Conservation (phyloP, 1,140 invertebrate species). For the Ips typographus region DNA sequence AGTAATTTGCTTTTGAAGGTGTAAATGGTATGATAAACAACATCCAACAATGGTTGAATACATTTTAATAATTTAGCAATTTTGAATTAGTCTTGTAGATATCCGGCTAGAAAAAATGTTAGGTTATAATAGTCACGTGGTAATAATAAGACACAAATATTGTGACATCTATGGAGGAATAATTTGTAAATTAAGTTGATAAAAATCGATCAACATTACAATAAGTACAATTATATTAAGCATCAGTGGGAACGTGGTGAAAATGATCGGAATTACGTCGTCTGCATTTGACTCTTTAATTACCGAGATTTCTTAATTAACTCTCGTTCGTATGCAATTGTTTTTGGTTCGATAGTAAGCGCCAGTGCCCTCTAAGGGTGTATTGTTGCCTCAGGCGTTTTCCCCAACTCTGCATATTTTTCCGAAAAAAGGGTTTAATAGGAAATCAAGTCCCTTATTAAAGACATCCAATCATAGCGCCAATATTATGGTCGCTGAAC, state of each 20-base stretch:
- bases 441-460: slow-evolving; percentile 17
- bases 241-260: background rate
- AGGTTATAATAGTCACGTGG: too few relatives aligned
- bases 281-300: slow-evolving; percentile 38
- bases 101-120: too few relatives aligned
- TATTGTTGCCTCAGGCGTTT: slow-evolving; percentile 23
- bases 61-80: too few relatives aligned
- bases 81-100: too few relatives aligned
- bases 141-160: too few relatives aligned
- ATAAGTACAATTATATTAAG: too few relatives aligned
- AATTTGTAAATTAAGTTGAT: too few relatives aligned
- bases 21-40: too few relatives aligned
- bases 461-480: slow-evolving; percentile 12
- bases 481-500: slow-evolving; percentile 6
- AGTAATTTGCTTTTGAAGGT: too few relatives aligned
- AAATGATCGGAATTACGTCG: background rate
- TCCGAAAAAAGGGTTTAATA: slow-evolving; percentile 12
- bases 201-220: too few relatives aligned
- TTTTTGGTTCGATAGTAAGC: slow-evolving; percentile 12
- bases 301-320: slow-evolving; percentile 37
- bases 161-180: too few relatives aligned
- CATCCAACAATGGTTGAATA: too few relatives aligned
- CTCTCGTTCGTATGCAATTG: slow-evolving; percentile 31
- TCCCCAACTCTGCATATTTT: slow-evolving; percentile 24
- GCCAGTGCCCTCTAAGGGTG: slow-evolving; percentile 20